Evolutionary conservation across 2,888 invertebrate species (phyloP), one percentile per base, ranked within the genome.

Genomic region (Polydrusus pterygomalis): DNA sequence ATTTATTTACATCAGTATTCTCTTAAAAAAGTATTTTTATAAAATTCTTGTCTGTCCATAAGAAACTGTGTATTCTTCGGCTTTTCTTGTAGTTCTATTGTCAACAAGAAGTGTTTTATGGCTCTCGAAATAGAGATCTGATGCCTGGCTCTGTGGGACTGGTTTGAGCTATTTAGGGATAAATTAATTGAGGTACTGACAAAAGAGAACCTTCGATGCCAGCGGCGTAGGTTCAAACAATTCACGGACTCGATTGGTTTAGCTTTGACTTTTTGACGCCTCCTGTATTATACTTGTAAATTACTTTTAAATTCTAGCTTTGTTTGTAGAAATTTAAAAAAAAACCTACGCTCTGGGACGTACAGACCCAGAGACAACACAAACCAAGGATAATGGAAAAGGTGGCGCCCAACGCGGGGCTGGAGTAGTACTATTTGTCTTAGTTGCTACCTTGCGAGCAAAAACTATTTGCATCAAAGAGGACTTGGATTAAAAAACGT

Each of bases 141-240:
- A 62, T 62, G 62, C 54, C 62, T 51, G 70, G 20, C 47, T 18
- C 30, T 7, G 18, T 47, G 30, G 62, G 51, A 25, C 63, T 34
- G 62, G 30, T 70, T 40, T 51, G 10, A 45, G 70, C 70, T 70
- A 70, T 70, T 70, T 70, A 70, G 70, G 70, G 62, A 70, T 58
- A 63, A 62, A 70, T 70, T 70, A 70, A 70, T 70, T 63, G 70
- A 63, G 70, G 34, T 70, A 63, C 70, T 70, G 70, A 70, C 70
- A 70, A 63, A 62, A 40, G 54, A 25, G 63, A 70, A 70, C 70
- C 70, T 70, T 47, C 47, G 3, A 34, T 13, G 0, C 5, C 70
- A 70, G 70, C 20, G 70, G 70, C 18, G 70, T 25, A 56, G 10
- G 11, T 51, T 34, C 17, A 68, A 15, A 11, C 9, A 20, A 43